A percentile compares a stretch with the other conserved stretches of the same genome.
Evolutionary conservation across 2,888 invertebrate genomes (phyloP).

Genomic region (Chymomyza caudatula): DNA sequence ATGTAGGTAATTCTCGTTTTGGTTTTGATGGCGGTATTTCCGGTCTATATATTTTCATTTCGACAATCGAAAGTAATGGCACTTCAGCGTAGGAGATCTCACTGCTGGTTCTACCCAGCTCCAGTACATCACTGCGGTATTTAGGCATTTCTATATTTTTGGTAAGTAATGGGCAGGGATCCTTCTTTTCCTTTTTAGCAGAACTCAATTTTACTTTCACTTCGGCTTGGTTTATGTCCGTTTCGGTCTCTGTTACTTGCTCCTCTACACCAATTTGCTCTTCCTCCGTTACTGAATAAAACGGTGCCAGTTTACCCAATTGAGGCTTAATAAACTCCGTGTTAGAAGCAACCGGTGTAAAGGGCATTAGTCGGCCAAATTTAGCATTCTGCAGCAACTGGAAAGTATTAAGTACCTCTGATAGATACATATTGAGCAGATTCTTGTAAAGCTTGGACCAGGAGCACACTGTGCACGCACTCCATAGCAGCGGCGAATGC

Average conservation of each 20-base stretch:
- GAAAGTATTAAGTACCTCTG: slow-evolving; percentile 94
- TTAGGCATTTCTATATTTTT: background rate
- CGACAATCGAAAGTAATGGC: background rate
- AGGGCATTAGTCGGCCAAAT: slow-evolving; percentile 92
- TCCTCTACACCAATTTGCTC: background rate
- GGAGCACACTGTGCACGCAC: slow-evolving; percentile 92
- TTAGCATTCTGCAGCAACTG: slow-evolving; percentile 95
- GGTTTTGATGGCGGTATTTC: background rate
- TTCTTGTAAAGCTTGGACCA: slow-evolving; percentile 98
- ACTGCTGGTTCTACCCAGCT: background rate
- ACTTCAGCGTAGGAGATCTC: background rate
- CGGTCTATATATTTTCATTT: background rate
- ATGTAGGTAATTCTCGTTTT: background rate
- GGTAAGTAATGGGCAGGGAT: background rate
- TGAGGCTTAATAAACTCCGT: background rate
- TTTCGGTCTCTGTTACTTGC: too few species aligned
- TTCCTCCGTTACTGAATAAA: background rate
- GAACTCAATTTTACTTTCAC: too few species aligned
- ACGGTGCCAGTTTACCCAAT: background rate
- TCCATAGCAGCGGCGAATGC: slow-evolving; percentile 99
- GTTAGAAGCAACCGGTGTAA: slow-evolving; percentile 78
- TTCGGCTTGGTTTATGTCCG: too few species aligned
- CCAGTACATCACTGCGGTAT: too few species aligned
- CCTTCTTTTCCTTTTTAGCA: background rate
- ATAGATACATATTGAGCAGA: slow-evolving; percentile 98